phyloP scores from a whole-genome alignment of 1,140 invertebrate genomes.

The Drosophila littoralis region DNA sequence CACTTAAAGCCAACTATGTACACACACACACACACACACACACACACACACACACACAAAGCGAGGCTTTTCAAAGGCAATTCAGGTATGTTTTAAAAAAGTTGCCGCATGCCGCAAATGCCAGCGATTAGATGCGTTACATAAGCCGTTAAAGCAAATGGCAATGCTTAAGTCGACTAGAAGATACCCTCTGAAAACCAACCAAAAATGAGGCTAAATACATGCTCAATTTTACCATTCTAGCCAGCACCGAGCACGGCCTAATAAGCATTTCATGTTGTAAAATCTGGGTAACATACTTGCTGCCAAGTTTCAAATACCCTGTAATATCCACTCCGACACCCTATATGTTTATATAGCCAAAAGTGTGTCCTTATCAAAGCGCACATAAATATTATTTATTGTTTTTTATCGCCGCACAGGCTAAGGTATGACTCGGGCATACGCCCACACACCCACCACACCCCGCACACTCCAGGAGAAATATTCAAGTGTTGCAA shows the following conservation, averaged over 20 bases:
- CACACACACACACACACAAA: constrained; percentile 4
- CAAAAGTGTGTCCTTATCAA: constrained; percentile 64
- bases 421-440: constrained; percentile 41
- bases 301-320: not conserved
- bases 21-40: not conserved
- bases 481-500: constrained; percentile 75
- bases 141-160: constrained; percentile 19
- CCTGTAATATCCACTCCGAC: not conserved
- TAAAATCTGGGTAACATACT: too few species aligned
- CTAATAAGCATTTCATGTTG: too few species aligned
- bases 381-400: constrained; percentile 75
- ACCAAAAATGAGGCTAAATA: not conserved
- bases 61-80: constrained; percentile 29
- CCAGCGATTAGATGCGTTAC: constrained; percentile 66
- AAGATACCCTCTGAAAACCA: constrained; percentile 4
- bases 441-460: constrained; percentile 11
- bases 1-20: constrained; percentile 59
- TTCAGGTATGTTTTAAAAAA: constrained; percentile 24
- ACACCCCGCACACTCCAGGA: constrained; percentile 22
- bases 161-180: not conserved
- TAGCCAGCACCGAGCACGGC: too few species aligned
- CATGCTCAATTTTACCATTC: not conserved
- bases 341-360: constrained; percentile 40
- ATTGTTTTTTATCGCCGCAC: constrained; percentile 70
- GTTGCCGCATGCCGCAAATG: constrained; percentile 55